Evolutionary conservation across 2,888 invertebrate genomes (phyloP), one percentile per base, ranked within the genome.

Genomic region (Scaptomyza caliginosa): DNA sequence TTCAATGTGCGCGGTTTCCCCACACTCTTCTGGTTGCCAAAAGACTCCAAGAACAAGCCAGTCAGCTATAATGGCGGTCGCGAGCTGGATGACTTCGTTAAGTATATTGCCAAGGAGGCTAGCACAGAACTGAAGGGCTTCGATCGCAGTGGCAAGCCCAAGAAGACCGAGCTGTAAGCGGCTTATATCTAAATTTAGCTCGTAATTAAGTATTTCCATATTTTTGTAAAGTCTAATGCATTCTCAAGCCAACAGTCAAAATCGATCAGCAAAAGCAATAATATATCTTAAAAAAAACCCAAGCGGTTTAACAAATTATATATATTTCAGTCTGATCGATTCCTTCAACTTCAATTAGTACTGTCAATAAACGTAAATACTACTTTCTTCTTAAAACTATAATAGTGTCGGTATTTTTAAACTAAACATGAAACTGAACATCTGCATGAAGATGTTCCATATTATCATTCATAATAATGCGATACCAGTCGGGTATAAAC

Each of bases 1-100:
- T 99, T 94, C 91, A 96, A 98, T 88, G 99, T 99, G 8, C 94
- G 95, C 63, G 99, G 99, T 8, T 99, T 99, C 95, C 99, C 99
- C 57, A 99, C 99, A 4, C 93, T 99, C 66, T 99, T 94, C 94
- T 99, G 98, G 98, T 94, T 95, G 68, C 96, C 98, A 10, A 98
- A 97, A 91, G 95, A 96, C 87, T 91, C 92, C 48, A 96, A 96
- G 90, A 92, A 94, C 87, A 94, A 93, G 70, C 98, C 98, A 23
- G 93, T 95, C 64, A 94, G 95, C 92, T 99, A 98, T 91, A 97
- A 97, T 93, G 97, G 97, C 85, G 99, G 98, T 2, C 95, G 99
- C 63, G 96, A 97, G 79, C 92, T 97, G 5, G 95, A 98, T 68
- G 99, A 99, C 91, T 99, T 99, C 92, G 86, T 99, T 75, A 97